Percentiles rank a stretch among this genome's conserved stretches.
Evolutionary conservation across 2,113 vertebrate species (phyloP).

Genomic region (Ceyx margarethae): DNA sequence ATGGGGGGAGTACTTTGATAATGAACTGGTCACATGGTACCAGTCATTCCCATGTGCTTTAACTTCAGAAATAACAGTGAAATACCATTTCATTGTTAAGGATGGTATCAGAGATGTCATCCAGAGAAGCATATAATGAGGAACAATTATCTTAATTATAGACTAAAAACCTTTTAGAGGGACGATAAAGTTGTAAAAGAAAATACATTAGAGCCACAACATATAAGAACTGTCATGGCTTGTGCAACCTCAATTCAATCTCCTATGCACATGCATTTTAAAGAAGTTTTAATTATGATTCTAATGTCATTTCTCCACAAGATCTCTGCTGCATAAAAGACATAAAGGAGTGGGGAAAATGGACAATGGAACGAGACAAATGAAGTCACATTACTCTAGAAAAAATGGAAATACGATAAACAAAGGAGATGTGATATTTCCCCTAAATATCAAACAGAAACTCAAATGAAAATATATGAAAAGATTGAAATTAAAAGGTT

Average conservation of each 20-base stretch:
- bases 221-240: not conserved
- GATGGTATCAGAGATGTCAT: constrained; percentile 4
- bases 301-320: not conserved
- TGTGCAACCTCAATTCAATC: not conserved
- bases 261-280: not conserved
- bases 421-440: not conserved
- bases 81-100: constrained; percentile 11
- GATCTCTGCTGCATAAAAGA: not conserved
- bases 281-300: not conserved
- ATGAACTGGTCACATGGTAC: not conserved
- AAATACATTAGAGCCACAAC: not conserved
- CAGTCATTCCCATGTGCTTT: not conserved
- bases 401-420: not conserved
- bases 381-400: not conserved
- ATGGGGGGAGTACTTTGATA: not conserved
- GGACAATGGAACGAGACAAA: not conserved
- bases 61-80: not conserved
- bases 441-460: not conserved
- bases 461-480: not conserved
- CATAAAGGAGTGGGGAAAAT: not conserved
- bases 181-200: constrained; percentile 18
- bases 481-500: not conserved
- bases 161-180: constrained; percentile 30
- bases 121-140: not conserved
- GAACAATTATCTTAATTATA: constrained; percentile 55